Percentiles rank a stretch among this genome's conserved stretches.
phyloP scores from a whole-genome alignment of 2,113 vertebrate genomes.

The Mugil cephalus region DNA sequence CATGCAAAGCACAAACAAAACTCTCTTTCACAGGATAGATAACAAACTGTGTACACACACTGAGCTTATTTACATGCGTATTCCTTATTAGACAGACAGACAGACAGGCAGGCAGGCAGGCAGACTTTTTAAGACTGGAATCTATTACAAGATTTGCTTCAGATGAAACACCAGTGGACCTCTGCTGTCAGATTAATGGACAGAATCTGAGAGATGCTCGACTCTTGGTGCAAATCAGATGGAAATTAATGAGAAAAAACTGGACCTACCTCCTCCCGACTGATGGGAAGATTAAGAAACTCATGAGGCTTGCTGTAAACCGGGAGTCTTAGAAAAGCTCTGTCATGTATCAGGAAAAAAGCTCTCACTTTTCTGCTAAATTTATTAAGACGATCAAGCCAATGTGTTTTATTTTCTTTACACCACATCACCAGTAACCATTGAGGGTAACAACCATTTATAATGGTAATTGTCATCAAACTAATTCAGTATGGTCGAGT shows the following conservation, averaged over 20 bases:
- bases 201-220: constrained; percentile 71
- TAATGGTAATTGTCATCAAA: constrained; percentile 29
- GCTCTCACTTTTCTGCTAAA: neutral
- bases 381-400: no score
- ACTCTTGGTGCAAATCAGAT: constrained; percentile 77
- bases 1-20: no score
- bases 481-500: constrained; percentile 56
- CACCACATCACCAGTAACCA: neutral
- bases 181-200: constrained; percentile 80
- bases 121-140: constrained; percentile 24
- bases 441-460: constrained; percentile 11
- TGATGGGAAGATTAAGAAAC: constrained; percentile 83
- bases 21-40: no score
- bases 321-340: constrained; percentile 40
- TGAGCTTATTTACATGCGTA: no score
- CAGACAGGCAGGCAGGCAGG: no score
- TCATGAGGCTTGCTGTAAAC: constrained; percentile 82
- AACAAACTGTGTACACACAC: no score
- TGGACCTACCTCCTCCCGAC: constrained; percentile 74
- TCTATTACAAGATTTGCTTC: constrained; percentile 48
- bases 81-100: no score
- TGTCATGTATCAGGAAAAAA: constrained; percentile 11
- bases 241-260: constrained; percentile 83
- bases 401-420: neutral
- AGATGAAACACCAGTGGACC: constrained; percentile 71